These are phyloP conservation scores for Lasioglossum oenotherae DNA, from an alignment of 2,888 invertebrate genomes.

Conservation along the genomic window DNA sequence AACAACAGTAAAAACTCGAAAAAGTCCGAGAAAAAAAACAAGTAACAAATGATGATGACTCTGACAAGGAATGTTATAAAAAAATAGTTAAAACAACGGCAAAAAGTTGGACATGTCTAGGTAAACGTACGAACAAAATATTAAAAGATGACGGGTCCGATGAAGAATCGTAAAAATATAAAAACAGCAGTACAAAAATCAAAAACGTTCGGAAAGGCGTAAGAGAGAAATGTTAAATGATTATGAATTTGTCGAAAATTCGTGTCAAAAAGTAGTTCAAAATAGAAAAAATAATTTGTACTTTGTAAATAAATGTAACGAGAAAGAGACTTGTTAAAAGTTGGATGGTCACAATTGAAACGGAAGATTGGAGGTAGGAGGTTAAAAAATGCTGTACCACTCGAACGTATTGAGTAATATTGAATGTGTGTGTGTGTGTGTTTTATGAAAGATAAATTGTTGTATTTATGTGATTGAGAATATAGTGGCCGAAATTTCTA, in stretches of 20 bases:
- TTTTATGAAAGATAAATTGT: not conserved
- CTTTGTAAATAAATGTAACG: not conserved
- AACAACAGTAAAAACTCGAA: slow-evolving; percentile 58
- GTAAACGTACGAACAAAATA: slow-evolving; percentile 10
- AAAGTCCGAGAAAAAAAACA: slow-evolving; percentile 69
- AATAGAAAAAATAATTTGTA: slow-evolving; percentile 53
- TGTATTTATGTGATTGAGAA: not conserved
- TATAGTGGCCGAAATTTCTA: too few relatives aligned
- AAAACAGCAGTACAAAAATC: slow-evolving; percentile 69
- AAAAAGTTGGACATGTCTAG: slow-evolving; percentile 51
- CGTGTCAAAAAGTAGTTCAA: slow-evolving; percentile 1
- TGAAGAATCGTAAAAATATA: slow-evolving; percentile 78
- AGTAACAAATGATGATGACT: slow-evolving; percentile 38
- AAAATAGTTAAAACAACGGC: slow-evolving; percentile 66
- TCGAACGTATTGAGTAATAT: not conserved
- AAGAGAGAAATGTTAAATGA: slow-evolving; percentile 31
- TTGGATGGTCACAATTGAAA: slow-evolving; percentile 35
- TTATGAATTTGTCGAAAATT: not conserved
- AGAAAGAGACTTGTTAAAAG: slow-evolving; percentile 10
- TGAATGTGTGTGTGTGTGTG: not conserved
- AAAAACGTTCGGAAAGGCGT: slow-evolving; percentile 51
- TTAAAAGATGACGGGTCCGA: slow-evolving; percentile 69
- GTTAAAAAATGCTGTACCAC: not conserved
- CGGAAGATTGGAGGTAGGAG: slow-evolving; percentile 72
- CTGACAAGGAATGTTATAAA: not conserved